These are phyloP conservation scores for Orthonychiurus folsomi DNA, from an alignment of 2,888 invertebrate species.

Conservation along the genomic window DNA sequence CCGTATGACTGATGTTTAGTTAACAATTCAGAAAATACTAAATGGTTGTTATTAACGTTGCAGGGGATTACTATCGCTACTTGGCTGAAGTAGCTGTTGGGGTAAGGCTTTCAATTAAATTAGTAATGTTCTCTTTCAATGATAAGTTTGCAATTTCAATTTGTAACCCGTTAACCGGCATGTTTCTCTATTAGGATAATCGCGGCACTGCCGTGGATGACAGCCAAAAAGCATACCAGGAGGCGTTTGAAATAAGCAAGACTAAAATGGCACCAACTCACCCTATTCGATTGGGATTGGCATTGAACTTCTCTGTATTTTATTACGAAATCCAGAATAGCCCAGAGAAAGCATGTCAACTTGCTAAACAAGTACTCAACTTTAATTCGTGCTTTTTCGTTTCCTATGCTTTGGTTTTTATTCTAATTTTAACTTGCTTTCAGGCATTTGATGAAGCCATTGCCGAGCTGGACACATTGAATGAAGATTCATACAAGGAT, in stretches of 20 bases:
- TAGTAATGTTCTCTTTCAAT: too few species aligned
- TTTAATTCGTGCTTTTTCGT: too few species aligned
- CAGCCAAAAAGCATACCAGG: conserved; percentile 93
- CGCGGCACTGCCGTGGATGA: conserved; percentile 65
- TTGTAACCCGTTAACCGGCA: too few species aligned
- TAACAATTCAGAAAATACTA: too few species aligned
- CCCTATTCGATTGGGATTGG: conserved; percentile 95
- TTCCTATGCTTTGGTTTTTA: too few species aligned
- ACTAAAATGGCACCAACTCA: conserved; percentile 96
- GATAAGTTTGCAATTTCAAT: too few species aligned
- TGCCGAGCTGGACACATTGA: conserved; percentile 97
- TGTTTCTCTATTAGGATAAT: too few species aligned
- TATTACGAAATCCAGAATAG: conserved; percentile 97
- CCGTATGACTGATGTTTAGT: too few species aligned
- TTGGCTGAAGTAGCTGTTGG: conserved; percentile 99
- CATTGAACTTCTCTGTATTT: conserved; percentile 98
- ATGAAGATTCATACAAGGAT: conserved; percentile 99
- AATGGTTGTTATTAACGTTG: too few species aligned
- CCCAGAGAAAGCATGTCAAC: conserved; percentile 87
- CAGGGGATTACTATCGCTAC: conserved; percentile 99
- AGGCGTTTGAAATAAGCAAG: conserved; percentile 94
- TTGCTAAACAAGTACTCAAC: conserved; percentile 90
- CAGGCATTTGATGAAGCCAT: conserved; percentile 99
- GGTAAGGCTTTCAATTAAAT: too few species aligned
- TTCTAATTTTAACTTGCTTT: too few species aligned